Conservation (phyloP, 2,888 invertebrate species). For the Rhingia campestris region DNA sequence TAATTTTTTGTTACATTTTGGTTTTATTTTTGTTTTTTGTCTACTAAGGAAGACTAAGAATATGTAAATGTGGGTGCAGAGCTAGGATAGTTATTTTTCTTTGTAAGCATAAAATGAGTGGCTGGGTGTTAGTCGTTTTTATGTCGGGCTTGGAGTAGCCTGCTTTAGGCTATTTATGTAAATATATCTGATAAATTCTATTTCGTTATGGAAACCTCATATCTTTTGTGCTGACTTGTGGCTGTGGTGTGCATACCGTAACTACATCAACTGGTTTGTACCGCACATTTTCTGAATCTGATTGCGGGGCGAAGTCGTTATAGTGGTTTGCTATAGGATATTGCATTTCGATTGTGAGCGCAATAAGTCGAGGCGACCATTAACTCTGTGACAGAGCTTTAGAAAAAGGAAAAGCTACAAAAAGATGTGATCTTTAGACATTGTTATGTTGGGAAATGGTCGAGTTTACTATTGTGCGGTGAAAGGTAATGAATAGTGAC, state of each 20-base stretch:
- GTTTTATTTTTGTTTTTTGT: constrained; percentile 9
- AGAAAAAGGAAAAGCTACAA: no score
- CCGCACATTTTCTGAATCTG: no score
- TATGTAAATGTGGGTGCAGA: constrained; percentile 34
- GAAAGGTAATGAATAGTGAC: no score
- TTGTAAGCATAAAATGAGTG: constrained; percentile 2
- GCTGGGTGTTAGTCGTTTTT: neutral
- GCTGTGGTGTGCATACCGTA: constrained; percentile 15
- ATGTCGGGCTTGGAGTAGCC: no score
- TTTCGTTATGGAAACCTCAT: constrained; percentile 37
- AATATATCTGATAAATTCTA: constrained; percentile 48
- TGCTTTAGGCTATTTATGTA: constrained; percentile 15
- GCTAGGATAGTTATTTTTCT: neutral
- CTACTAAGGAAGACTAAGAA: constrained; percentile 2
- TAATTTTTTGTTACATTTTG: neutral
- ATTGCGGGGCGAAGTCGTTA: neutral
- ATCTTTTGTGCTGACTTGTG: constrained; percentile 25
- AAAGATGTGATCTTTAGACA: no score
- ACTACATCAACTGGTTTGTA: neutral
- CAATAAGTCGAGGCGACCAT: neutral
- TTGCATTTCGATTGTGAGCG: neutral
- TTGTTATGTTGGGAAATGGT: no score
- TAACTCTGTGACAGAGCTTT: neutral
- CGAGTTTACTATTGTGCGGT: no score
- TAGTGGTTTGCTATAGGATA: neutral